Evolutionary conservation across 2,113 vertebrate species (phyloP), one percentile per base, ranked within the genome.

Genomic region (mouse (Mus musculus)): DNA sequence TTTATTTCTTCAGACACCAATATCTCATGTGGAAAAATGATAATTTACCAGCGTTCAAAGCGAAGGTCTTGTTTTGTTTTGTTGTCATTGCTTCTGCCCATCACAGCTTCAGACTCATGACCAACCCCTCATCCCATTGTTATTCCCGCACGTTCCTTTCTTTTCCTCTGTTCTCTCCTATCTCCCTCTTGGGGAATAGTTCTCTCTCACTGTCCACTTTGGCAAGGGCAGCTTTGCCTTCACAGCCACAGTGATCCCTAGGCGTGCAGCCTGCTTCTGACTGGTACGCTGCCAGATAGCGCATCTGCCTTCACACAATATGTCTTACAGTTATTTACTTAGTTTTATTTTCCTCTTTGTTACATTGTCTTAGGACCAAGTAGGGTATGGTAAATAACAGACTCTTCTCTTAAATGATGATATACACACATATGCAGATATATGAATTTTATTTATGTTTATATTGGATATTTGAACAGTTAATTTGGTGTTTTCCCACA

Each of bases 401-500:
- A 76, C 77, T 46, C 22, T 93, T 92, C 65, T 76, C 11, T 30
- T 72, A 91, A 33, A 71, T 87, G 67, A 30, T 86, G 56, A n/a
- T 69, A 77, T 63, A 39, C 12, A 36, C 3, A 63, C 7, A 81
- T 8, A 63, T 17, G 59, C 1, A 9, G 13, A 36, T 49, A 24
- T 14, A 59, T 65, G 12, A 19, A 94, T 75, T 71, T 87, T 77
- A 59, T 28, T 82, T 42, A 42, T 39, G 75, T 85, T 28, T 78
- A 81, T 56, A 36, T 81, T 94, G 39, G 26, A 96, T 87, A 20
- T 11, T 87, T 77, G 46, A 42, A 72, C 9, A 46, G 22, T 76
- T 89, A 76, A 82, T 78, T 82, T 82, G 16, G 26, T 26, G 73
- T 81, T 82, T 94, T 92, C 22, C 59, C 93, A 30, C 10, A 76